phyloP scores from a whole-genome alignment of 2,888 invertebrate genomes.

The Caenorhabditis sp. region DNA sequence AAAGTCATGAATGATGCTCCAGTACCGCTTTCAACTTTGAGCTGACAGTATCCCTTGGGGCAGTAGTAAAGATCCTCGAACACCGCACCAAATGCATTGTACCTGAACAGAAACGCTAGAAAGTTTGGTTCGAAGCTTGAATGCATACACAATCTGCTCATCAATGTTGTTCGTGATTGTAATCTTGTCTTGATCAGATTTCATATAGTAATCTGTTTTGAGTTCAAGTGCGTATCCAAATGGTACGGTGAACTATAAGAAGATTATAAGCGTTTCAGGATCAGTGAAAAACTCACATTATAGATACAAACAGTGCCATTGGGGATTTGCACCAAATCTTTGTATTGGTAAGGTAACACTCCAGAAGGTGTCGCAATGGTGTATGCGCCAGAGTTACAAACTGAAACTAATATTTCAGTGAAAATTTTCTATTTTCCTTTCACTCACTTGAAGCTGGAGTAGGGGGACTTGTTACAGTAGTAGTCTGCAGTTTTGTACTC shows the following conservation, averaged over 20 bases:
- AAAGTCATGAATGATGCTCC: constrained; percentile 7
- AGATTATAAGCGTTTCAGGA: too few species aligned
- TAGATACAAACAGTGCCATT: background rate
- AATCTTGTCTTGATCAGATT: background rate
- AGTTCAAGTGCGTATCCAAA: constrained; percentile 6
- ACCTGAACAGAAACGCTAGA: constrained; percentile 2
- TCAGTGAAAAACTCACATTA: background rate
- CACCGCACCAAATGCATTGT: background rate
- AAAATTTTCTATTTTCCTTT: too few species aligned
- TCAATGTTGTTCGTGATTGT: background rate
- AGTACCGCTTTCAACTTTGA: constrained; percentile 5
- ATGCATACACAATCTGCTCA: background rate
- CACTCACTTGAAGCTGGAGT: background rate
- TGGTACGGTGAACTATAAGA: background rate
- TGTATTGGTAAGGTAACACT: background rate
- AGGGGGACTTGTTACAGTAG: background rate
- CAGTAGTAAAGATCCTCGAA: constrained; percentile 1
- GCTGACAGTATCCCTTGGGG: background rate
- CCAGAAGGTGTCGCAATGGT: background rate
- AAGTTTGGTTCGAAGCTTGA: too few species aligned
- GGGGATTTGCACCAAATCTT: background rate
- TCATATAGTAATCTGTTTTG: background rate
- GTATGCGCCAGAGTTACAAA: background rate
- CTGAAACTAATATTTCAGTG: background rate
- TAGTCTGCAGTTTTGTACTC: background rate